Evolutionary conservation across 2,888 invertebrate species (phyloP).

Genomic region (Cynaeus angustus): DNA sequence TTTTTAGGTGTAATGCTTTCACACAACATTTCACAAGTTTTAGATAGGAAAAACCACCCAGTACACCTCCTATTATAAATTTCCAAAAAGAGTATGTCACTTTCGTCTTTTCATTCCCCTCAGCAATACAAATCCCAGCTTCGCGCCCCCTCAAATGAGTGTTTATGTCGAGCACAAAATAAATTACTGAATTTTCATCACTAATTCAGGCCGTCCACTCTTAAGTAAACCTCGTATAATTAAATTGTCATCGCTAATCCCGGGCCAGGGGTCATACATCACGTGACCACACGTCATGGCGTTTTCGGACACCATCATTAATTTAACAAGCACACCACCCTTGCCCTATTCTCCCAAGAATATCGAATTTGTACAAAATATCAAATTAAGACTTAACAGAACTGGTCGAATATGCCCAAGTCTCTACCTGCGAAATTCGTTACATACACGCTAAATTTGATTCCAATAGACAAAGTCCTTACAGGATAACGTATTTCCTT

Average conservation of each 20-base stretch:
- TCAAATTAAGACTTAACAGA: slow-evolving; percentile 38
- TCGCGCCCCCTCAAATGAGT: slow-evolving; percentile 39
- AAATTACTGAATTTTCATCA: slow-evolving; percentile 59
- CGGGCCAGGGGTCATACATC: slow-evolving; percentile 68
- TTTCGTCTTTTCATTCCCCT: neutral
- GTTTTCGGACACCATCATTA: slow-evolving; percentile 66
- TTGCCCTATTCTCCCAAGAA: slow-evolving; percentile 53
- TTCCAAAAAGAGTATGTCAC: too few species aligned
- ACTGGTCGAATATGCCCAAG: slow-evolving; percentile 43
- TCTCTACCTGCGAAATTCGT: slow-evolving; percentile 62
- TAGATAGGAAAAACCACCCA: too few species aligned
- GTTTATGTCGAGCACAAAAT: slow-evolving; percentile 56
- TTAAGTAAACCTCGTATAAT: slow-evolving; percentile 66
- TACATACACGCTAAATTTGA: slow-evolving; percentile 63
- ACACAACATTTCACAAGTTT: too few species aligned
- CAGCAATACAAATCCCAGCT: neutral
- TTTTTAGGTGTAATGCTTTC: too few species aligned
- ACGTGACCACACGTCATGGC: slow-evolving; percentile 69
- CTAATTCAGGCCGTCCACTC: slow-evolving; percentile 58
- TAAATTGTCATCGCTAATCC: slow-evolving; percentile 71
- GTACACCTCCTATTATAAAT: too few species aligned
- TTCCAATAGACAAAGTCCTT: slow-evolving; percentile 64
- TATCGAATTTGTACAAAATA: slow-evolving; percentile 52
- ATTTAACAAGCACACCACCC: slow-evolving; percentile 61
- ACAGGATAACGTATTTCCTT: slow-evolving; percentile 63